phyloP scores from a whole-genome alignment of 2,888 invertebrate species.

The Creontiades dilutus region DNA sequence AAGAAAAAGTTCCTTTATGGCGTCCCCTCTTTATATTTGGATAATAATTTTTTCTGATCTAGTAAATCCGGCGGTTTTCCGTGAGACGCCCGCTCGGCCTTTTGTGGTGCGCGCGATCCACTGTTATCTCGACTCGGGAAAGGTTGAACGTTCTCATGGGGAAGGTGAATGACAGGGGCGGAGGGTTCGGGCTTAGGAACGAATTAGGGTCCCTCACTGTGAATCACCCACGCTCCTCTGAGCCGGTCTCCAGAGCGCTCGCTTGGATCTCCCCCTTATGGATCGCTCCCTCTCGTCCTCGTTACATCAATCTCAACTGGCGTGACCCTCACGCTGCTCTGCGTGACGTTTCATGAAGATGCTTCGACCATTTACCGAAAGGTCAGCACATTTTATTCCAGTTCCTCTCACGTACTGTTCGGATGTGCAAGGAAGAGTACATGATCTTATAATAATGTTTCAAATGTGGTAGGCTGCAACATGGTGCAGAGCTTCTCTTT shows the following conservation, averaged over 20 bases:
- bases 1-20: conserved; percentile 13
- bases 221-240: background rate
- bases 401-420: background rate
- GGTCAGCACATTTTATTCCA: background rate
- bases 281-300: background rate
- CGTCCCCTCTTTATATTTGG: conserved; percentile 17
- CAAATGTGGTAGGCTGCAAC: too few species aligned
- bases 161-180: background rate
- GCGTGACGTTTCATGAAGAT: background rate
- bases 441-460: too few species aligned
- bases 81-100: too few species aligned
- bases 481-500: too few species aligned
- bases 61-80: conserved; percentile 5
- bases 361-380: background rate
- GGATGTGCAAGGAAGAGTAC: too few species aligned
- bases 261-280: background rate
- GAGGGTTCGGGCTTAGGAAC: conserved; percentile 11
- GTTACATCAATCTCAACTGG: conserved; percentile 3
- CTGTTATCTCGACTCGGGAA: background rate
- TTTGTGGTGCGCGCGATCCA: background rate
- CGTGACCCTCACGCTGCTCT: background rate
- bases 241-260: background rate
- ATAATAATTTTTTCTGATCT: conserved; percentile 39
- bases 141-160: background rate
- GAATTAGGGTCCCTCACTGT: conserved; percentile 1